Conservation (phyloP, 1,140 invertebrate species). For the Dysdera silvatica region DNA sequence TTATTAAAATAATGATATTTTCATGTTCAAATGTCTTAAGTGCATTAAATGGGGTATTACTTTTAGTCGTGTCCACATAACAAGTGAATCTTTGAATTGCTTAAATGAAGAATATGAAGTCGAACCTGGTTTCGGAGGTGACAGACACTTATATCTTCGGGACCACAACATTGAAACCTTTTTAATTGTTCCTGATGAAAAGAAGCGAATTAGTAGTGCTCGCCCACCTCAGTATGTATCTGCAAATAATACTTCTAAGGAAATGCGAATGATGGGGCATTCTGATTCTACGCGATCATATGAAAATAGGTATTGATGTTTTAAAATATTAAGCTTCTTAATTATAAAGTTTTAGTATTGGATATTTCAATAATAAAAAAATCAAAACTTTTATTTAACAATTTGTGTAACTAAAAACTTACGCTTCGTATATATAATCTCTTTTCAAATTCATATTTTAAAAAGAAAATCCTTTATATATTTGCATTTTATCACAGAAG, state of each 20-base stretch:
- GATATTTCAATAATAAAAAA: too few relatives aligned
- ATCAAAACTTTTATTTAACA: neutral
- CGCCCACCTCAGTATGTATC: slow-evolving; percentile 32
- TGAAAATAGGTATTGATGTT: slow-evolving; percentile 21
- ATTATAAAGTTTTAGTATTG: too few relatives aligned
- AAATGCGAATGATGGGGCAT: slow-evolving; percentile 74
- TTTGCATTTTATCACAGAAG: slow-evolving; percentile 40
- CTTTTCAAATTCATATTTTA: too few relatives aligned
- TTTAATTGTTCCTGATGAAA: slow-evolving; percentile 59
- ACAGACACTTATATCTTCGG: slow-evolving; percentile 75
- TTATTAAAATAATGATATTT: too few relatives aligned
- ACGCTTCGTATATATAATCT: too few relatives aligned
- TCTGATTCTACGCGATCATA: slow-evolving; percentile 51
- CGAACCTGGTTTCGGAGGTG: slow-evolving; percentile 73
- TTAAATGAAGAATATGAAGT: slow-evolving; percentile 81
- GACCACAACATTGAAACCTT: slow-evolving; percentile 89
- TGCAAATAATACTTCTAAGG: slow-evolving; percentile 70
- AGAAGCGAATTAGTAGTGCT: slow-evolving; percentile 32
- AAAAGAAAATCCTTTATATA: neutral
- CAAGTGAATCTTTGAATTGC: slow-evolving; percentile 75
- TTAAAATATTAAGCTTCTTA: slow-evolving; percentile 44
- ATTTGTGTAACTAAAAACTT: neutral
- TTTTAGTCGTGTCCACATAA: slow-evolving; percentile 83
- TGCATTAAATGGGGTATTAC: too few relatives aligned
- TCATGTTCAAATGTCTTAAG: too few relatives aligned